Evolutionary conservation across 2,888 invertebrate species (phyloP).

Genomic region (Hypomecis punctinalis): DNA sequence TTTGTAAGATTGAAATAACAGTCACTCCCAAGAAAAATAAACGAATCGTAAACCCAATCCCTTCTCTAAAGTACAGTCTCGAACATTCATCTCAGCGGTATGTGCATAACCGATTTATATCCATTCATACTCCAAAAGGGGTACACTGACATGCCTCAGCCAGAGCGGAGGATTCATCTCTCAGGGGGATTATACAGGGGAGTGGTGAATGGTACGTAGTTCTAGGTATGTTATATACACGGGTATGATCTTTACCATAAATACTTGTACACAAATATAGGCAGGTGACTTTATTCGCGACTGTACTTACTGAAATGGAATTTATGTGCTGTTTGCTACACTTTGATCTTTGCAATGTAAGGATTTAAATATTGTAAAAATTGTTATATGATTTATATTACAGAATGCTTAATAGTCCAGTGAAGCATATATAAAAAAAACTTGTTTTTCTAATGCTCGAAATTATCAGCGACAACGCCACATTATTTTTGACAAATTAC

Average conservation of each 20-base stretch:
- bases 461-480: too few species aligned
- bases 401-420: too few species aligned
- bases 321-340: not conserved
- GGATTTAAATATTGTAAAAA: too few species aligned
- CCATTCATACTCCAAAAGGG: conserved; percentile 22
- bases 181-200: conserved; percentile 30
- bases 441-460: too few species aligned
- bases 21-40: not conserved
- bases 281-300: not conserved
- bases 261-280: not conserved
- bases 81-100: conserved; percentile 10
- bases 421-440: too few species aligned
- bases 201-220: conserved; percentile 17
- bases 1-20: too few species aligned
- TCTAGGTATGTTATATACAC: conserved; percentile 6
- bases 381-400: too few species aligned
- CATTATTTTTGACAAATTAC: too few species aligned
- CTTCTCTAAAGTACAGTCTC: conserved; percentile 6
- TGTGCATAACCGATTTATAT: conserved; percentile 29
- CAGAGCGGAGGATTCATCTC: conserved; percentile 27
- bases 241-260: not conserved
- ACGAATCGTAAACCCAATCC: not conserved
- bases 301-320: not conserved
- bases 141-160: conserved; percentile 26
- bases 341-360: not conserved